Evolutionary conservation across 2,888 invertebrate species (phyloP).

Genomic region (Calephelis perditalis): DNA sequence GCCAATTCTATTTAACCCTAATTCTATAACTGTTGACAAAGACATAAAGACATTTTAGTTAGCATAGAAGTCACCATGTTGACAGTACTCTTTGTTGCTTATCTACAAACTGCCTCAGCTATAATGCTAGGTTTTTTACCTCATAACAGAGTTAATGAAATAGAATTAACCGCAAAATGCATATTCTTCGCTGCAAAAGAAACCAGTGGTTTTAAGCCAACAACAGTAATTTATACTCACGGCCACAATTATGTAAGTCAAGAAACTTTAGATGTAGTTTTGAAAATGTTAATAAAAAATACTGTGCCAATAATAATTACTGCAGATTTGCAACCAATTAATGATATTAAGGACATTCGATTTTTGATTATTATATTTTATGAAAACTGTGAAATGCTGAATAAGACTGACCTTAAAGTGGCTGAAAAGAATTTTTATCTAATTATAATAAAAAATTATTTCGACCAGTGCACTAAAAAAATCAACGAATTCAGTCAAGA

Average conservation of each 20-base stretch:
- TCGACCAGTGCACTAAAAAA: conserved; percentile 15
- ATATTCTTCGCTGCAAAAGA: background rate
- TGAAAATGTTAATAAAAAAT: conserved; percentile 16
- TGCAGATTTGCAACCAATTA: conserved; percentile 18
- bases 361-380: conserved; percentile 17
- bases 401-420: conserved; percentile 7
- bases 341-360: conserved; percentile 20
- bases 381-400: conserved; percentile 19
- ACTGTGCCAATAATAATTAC: conserved; percentile 21
- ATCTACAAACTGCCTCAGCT: background rate
- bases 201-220: conserved; percentile 7
- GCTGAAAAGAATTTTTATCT: conserved; percentile 19
- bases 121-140: background rate
- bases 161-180: background rate
- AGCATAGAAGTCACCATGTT: background rate
- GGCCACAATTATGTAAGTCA: background rate
- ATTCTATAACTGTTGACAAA: background rate
- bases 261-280: background rate
- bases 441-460: conserved; percentile 18
- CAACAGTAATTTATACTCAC: background rate
- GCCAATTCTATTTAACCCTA: background rate
- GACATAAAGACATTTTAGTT: too few relatives aligned
- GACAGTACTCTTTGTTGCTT: background rate
- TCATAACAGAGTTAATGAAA: background rate
- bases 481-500: conserved; percentile 31